Percentiles rank a stretch among this genome's conserved stretches.
These are phyloP conservation scores for Pampusana beccarii DNA, from an alignment of 2,113 vertebrate genomes.

Conservation along the genomic window DNA sequence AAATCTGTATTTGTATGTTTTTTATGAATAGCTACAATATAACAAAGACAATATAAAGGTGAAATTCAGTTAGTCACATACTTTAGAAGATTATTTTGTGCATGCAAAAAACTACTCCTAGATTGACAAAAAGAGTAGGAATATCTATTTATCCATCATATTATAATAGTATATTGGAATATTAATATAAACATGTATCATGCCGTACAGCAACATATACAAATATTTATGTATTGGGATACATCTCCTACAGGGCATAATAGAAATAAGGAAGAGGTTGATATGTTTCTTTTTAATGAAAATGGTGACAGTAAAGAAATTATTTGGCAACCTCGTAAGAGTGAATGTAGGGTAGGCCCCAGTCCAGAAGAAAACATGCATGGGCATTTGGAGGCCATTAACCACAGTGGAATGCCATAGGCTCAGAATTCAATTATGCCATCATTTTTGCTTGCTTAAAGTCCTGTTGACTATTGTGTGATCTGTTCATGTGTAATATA, in stretches of 20 bases:
- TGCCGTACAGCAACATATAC: background rate
- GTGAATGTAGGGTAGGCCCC: background rate
- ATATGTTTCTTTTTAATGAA: background rate
- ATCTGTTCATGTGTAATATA: background rate
- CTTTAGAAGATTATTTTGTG: background rate
- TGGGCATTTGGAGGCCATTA: background rate
- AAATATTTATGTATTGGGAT: background rate
- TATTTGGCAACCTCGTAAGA: background rate
- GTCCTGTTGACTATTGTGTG: background rate
- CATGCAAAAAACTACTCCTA: background rate
- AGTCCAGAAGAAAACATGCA: background rate
- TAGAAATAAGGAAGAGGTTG: background rate
- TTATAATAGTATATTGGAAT: background rate
- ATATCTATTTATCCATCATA: background rate
- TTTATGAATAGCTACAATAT: background rate
- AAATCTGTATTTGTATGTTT: background rate
- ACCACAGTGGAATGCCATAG: background rate
- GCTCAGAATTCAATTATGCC: background rate
- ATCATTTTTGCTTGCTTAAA: background rate
- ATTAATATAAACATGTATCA: background rate
- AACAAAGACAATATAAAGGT: background rate
- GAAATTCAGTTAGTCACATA: background rate
- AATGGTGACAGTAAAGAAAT: background rate
- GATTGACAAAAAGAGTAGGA: background rate
- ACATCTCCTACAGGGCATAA: background rate